Percentiles rank a stretch among this genome's conserved stretches.
Conservation (phyloP, 2,797 vertebrate genomes). For the Pyrocephalus nanus region DNA sequence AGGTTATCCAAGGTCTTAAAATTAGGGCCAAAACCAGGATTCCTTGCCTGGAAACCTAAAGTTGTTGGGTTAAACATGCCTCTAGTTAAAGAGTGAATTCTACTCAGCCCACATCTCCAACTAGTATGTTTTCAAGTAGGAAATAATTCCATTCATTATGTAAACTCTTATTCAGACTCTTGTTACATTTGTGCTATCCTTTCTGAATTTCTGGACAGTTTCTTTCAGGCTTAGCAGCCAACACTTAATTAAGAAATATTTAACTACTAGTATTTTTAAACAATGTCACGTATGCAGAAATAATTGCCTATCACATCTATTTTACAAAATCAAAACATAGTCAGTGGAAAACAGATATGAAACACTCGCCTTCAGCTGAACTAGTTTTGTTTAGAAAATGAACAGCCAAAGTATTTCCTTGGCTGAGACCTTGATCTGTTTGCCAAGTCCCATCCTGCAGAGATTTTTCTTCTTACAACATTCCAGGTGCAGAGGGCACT, state of each 20-base stretch:
- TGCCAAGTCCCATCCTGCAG: constrained; percentile 25
- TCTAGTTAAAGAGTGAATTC: not conserved
- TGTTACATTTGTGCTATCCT: not conserved
- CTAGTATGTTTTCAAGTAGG: not conserved
- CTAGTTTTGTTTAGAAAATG: constrained; percentile 46
- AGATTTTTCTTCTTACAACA: constrained; percentile 38
- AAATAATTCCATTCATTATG: not conserved
- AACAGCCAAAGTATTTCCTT: constrained; percentile 29
- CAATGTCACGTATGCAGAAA: not conserved
- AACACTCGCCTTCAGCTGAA: not conserved
- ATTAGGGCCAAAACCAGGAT: not conserved
- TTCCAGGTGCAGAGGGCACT: constrained; percentile 41
- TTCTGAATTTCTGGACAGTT: constrained; percentile 2
- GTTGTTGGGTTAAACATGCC: not conserved
- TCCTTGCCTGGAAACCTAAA: not conserved
- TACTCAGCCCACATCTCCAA: not conserved
- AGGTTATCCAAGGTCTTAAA: not conserved
- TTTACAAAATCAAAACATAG: constrained; percentile 15
- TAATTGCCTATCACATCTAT: not conserved
- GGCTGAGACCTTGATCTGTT: constrained; percentile 12
- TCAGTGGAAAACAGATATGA: constrained; percentile 8
- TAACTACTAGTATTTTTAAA: constrained; percentile 32
- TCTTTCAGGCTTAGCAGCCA: not conserved
- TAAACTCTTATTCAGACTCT: not conserved
- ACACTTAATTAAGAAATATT: constrained; percentile 35